These are phyloP conservation scores for Sminthopsis crassicaudata DNA, from an alignment of 2,113 vertebrate species.

Conservation along the genomic window DNA sequence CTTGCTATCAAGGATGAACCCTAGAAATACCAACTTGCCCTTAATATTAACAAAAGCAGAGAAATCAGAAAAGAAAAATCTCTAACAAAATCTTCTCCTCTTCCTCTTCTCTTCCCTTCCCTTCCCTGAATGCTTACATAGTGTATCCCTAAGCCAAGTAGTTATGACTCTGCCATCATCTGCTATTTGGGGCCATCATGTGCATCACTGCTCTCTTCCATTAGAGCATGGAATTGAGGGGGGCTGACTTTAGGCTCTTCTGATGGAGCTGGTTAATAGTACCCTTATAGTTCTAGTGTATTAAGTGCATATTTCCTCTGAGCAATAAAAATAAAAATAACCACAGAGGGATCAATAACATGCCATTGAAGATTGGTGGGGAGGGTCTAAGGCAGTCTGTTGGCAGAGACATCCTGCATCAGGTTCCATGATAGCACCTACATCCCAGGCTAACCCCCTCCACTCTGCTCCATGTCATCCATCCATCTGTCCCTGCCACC, in stretches of 20 bases:
- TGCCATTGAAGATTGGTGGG: background rate
- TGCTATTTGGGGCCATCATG: background rate
- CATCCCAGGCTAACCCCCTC: background rate
- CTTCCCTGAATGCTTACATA: fast-evolving
- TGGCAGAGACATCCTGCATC: background rate
- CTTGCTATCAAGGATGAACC: background rate
- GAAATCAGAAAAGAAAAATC: background rate
- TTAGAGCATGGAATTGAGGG: background rate
- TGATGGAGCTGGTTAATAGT: background rate
- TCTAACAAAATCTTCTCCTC: background rate
- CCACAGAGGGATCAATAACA: background rate
- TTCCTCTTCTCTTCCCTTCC: background rate
- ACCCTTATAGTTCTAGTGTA: slow-evolving; percentile 23
- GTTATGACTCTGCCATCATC: fast-evolving
- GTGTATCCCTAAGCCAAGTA: background rate
- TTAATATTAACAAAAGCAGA: fast-evolving
- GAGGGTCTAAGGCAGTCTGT: background rate
- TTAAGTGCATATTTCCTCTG: slow-evolving; percentile 29
- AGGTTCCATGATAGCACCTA: background rate
- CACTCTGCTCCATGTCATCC: slow-evolving; percentile 10
- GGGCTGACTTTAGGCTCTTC: background rate
- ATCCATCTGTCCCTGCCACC: slow-evolving; percentile 57
- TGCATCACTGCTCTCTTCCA: background rate
- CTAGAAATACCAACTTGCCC: fast-evolving
- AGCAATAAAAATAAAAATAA: slow-evolving; percentile 51